A percentile compares a stretch with the other conserved stretches of the same genome.
These are phyloP conservation scores for Tetragonula clypearis DNA, from an alignment of 1,140 invertebrate species.

Conservation along the genomic window DNA sequence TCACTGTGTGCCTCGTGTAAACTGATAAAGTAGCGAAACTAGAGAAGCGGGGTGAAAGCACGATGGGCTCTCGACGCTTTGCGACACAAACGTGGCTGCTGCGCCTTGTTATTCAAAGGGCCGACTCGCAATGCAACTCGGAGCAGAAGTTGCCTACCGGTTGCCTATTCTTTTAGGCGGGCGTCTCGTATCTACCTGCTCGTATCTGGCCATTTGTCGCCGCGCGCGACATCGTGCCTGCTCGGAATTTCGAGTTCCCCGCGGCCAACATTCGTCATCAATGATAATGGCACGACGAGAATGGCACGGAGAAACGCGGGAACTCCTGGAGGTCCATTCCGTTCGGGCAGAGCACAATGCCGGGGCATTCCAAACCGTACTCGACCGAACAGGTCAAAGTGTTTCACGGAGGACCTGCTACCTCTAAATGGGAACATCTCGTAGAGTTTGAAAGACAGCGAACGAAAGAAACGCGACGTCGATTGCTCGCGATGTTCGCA, in stretches of 20 bases:
- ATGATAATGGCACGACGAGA: conserved; percentile 55
- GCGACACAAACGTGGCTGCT: background rate
- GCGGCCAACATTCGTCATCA: conserved; percentile 32
- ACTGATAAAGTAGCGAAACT: background rate
- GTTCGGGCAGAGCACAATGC: conserved; percentile 42
- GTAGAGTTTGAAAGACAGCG: background rate
- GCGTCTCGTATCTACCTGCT: conserved; percentile 42
- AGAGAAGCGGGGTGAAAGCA: background rate
- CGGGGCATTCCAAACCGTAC: background rate
- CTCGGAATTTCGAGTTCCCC: conserved; percentile 57
- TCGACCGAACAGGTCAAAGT: background rate
- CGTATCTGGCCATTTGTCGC: conserved; percentile 52
- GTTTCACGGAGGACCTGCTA: background rate
- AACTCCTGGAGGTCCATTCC: conserved; percentile 16
- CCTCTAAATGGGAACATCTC: background rate
- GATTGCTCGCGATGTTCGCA: background rate
- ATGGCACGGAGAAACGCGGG: conserved; percentile 33
- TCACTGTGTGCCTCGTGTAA: background rate
- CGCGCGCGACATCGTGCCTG: conserved; percentile 19
- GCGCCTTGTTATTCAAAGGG: background rate
- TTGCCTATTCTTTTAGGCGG: conserved; percentile 16
- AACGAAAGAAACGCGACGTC: background rate
- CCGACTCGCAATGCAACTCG: conserved; percentile 10
- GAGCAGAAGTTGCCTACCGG: conserved; percentile 18
- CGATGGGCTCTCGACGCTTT: background rate